Conservation (phyloP, 2,113 vertebrate species). For the Dermatemys mawii region DNA sequence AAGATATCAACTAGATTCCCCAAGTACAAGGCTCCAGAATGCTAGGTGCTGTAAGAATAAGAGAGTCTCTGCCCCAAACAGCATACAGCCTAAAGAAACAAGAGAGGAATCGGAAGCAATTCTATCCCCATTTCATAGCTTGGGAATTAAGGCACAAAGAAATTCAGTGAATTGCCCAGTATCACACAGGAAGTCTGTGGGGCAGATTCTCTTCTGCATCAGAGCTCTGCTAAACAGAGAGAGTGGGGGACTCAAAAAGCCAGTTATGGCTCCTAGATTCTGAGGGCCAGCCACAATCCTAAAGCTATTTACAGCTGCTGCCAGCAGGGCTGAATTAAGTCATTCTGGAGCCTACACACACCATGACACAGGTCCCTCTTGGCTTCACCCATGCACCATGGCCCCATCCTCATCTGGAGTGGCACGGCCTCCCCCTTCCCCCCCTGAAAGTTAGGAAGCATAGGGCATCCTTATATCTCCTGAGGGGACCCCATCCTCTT, state of each 20-base stretch:
- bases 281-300: too few species aligned
- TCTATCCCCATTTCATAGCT: not conserved
- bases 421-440: too few species aligned
- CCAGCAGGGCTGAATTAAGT: too few species aligned
- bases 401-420: too few species aligned
- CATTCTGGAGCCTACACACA: too few species aligned
- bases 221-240: not conserved
- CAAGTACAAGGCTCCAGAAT: not conserved
- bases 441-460: too few species aligned
- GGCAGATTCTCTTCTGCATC: not conserved
- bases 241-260: too few species aligned
- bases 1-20: not conserved
- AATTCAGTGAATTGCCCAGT: not conserved
- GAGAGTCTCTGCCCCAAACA: not conserved
- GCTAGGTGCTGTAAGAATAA: not conserved
- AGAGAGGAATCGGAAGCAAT: not conserved
- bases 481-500: too few species aligned
- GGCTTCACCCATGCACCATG: too few species aligned
- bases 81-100: not conserved
- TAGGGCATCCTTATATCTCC: too few species aligned
- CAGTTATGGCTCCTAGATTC: not conserved
- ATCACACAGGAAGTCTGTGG: not conserved
- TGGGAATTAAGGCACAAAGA: not conserved
- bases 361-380: too few species aligned
- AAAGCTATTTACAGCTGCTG: too few species aligned